Evolutionary conservation across 2,888 invertebrate species (phyloP).

Genomic region (Notodonta ziczac): DNA sequence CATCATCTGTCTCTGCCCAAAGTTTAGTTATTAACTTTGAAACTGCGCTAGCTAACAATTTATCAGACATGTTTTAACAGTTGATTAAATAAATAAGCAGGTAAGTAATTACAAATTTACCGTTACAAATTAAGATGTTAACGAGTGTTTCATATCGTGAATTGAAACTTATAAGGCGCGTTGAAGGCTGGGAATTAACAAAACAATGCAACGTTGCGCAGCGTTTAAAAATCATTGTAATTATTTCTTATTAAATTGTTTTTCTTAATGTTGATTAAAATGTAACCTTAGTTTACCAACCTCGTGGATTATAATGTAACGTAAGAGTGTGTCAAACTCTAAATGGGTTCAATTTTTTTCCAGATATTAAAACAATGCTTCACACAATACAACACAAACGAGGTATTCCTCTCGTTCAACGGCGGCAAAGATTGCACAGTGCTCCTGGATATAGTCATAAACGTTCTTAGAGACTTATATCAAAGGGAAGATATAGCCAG

Average conservation of each 20-base stretch:
- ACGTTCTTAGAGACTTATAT: constrained; percentile 57
- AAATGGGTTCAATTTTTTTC: constrained; percentile 37
- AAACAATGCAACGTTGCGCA: not conserved
- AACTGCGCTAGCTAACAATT: not conserved
- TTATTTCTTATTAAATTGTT: not conserved
- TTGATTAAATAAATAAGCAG: not conserved
- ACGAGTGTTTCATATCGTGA: not conserved
- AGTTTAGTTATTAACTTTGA: not conserved
- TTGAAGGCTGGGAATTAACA: not conserved
- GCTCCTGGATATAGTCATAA: constrained; percentile 84
- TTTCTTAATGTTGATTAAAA: not conserved
- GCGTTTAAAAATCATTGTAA: not conserved
- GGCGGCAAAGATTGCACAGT: constrained; percentile 99
- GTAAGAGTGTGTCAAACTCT: not conserved
- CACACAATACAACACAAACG: constrained; percentile 86
- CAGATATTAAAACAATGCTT: constrained; percentile 87
- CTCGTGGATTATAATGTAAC: too few species aligned
- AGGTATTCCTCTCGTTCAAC: constrained; percentile 96
- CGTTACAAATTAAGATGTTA: not conserved
- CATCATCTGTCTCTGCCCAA: too few species aligned
- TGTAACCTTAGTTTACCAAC: not conserved
- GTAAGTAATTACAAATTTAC: too few species aligned
- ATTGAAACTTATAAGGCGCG: not conserved
- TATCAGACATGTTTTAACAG: not conserved
- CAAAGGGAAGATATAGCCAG: constrained; percentile 61